Evolutionary conservation across 2,888 invertebrate genomes (phyloP), one percentile per base, ranked within the genome.

Genomic region (Mesopsocus fuscifrons): DNA sequence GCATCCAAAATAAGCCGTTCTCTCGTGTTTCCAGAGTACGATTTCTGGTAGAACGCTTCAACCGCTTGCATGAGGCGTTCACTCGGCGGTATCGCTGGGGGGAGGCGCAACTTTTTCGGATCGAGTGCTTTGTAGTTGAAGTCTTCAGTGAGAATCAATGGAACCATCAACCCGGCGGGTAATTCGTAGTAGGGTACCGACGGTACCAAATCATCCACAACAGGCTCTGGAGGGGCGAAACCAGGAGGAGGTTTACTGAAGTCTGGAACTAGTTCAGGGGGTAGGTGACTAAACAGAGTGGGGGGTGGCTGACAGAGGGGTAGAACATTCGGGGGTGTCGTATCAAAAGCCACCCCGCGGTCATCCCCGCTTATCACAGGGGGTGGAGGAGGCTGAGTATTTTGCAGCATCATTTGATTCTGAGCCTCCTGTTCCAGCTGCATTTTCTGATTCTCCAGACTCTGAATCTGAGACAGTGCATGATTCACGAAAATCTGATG

Each of bases 101-200:
- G 97, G 48, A 98, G 67, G 41, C 94, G 74, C 51, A 98, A 87
- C 49, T 75, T 77, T 46, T 77, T 77, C 1, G 95, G 87, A 62
- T 97, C 88, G 48, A 98, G 63, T 0, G 94, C 74, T 54, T 77
- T 79, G 62, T 95, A 97, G 54, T 78, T 77, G 54, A 79, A 78
- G 54, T 94, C 92, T 64, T 91, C 91, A 51, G 89, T 63, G 71
- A 82, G 84, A 46, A 98, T 84, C 11, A 95, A 70, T n/a, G 95
- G 91, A 45, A 94, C 92, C 81, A 98, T 95, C 16, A 98, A 69
- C 34, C 95, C 97, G 44, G 97, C 95, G 2, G 98, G 97, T 49
- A 97, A 68, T 59, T 97, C 95, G 59, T 83, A 97, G 61, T 97
- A 98, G 41, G 95, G 92, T 52, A 87, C 81, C 20, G 83, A 79